Conservation (phyloP, 2,797 vertebrate species). For the Falco concolor region DNA sequence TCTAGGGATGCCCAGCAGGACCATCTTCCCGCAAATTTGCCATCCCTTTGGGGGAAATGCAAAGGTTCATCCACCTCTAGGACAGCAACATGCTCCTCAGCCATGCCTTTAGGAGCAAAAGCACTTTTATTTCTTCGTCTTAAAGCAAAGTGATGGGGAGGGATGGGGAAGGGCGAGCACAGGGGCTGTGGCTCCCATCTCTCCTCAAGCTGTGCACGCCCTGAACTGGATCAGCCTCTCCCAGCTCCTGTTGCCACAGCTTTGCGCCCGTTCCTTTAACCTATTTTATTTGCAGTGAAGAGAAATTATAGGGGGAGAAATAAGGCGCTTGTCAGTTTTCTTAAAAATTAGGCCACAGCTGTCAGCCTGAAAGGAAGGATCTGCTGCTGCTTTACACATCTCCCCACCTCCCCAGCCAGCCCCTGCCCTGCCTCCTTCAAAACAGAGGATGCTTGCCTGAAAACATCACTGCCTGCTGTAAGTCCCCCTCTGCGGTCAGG, state of each 20-base stretch:
- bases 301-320: slow-evolving; percentile 65
- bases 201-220: neutral
- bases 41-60: rapidly evolving
- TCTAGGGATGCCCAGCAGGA: neutral
- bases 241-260: neutral
- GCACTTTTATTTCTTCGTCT: neutral
- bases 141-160: neutral
- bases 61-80: neutral
- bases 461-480: rapidly evolving
- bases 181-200: neutral
- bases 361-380: slow-evolving; percentile 59
- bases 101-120: neutral
- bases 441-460: neutral
- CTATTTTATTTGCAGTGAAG: slow-evolving; percentile 51
- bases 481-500: neutral
- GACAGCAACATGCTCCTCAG: neutral
- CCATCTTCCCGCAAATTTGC: neutral
- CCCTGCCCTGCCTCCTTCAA: neutral
- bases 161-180: neutral
- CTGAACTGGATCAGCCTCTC: neutral
- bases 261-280: slow-evolving; percentile 13
- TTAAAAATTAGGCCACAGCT: slow-evolving; percentile 77
- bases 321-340: slow-evolving; percentile 60
- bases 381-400: neutral
- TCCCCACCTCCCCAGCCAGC: neutral